Conservation (phyloP, 2,113 vertebrate species). For the Mesembrinibis cayennensis region DNA sequence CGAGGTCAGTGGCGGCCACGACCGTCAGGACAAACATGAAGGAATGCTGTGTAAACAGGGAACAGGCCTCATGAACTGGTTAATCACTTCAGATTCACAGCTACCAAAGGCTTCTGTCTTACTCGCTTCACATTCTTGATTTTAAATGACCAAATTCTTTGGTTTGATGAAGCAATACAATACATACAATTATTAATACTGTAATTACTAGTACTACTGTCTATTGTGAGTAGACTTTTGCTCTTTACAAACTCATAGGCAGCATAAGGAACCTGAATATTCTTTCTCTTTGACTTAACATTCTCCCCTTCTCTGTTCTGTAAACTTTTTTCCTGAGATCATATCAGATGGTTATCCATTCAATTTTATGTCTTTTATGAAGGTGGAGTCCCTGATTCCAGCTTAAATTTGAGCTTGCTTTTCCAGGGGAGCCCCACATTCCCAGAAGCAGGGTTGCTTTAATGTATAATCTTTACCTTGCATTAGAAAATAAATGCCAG, state of each 20-base stretch:
- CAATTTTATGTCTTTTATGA: background rate
- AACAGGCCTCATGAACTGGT: no score
- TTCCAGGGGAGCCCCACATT: background rate
- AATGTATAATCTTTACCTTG: slow-evolving; percentile 18
- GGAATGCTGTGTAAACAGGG: background rate
- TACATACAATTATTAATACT: background rate
- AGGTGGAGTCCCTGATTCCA: background rate
- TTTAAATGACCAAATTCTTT: background rate
- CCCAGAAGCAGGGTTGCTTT: background rate
- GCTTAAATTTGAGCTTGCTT: background rate
- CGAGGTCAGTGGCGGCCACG: background rate
- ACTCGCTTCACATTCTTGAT: background rate
- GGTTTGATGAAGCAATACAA: background rate
- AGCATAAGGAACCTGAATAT: background rate
- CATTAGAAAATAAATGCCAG: slow-evolving; percentile 1
- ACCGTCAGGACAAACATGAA: background rate
- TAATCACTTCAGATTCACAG: background rate
- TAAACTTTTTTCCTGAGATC: background rate
- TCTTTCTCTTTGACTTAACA: background rate
- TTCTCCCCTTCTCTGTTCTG: background rate
- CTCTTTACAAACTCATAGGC: background rate
- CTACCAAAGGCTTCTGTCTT: background rate
- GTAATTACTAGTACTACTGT: background rate
- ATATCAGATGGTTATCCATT: background rate
- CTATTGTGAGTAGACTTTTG: background rate